Evolutionary conservation across 2,888 invertebrate species (phyloP).

Genomic region (Apocheima hispidaria): DNA sequence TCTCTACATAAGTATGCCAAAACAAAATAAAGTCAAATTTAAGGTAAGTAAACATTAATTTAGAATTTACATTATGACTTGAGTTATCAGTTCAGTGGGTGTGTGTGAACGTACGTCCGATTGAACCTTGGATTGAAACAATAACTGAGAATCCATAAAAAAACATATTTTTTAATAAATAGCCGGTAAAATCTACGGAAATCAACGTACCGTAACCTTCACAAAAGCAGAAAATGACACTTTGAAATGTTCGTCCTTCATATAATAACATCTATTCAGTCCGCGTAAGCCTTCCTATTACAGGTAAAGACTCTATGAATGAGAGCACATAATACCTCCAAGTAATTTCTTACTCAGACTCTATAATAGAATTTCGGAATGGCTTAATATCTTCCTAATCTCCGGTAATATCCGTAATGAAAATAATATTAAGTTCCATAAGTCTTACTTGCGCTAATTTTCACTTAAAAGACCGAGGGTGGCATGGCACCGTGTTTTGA

Average conservation of each 20-base stretch:
- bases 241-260: neutral
- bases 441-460: constrained; percentile 50
- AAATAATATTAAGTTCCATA: constrained; percentile 56
- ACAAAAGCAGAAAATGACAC: neutral
- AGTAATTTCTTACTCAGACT: constrained; percentile 20
- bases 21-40: too few species aligned
- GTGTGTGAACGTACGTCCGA: too few species aligned
- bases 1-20: too few species aligned
- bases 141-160: too few species aligned
- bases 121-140: too few species aligned
- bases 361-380: constrained; percentile 33
- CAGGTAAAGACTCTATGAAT: constrained; percentile 21
- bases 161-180: neutral
- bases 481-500: constrained; percentile 60
- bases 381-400: constrained; percentile 34
- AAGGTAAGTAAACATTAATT: too few species aligned
- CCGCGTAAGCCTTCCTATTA: constrained; percentile 12
- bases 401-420: constrained; percentile 52
- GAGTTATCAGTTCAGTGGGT: too few species aligned
- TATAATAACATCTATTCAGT: constrained; percentile 1
- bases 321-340: constrained; percentile 19
- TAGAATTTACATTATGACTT: too few species aligned
- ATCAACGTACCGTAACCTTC: neutral
- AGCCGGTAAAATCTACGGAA: neutral
- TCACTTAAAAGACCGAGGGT: constrained; percentile 41